Conservation (phyloP, 2,888 invertebrate genomes). For the Plebejus melissa region DNA sequence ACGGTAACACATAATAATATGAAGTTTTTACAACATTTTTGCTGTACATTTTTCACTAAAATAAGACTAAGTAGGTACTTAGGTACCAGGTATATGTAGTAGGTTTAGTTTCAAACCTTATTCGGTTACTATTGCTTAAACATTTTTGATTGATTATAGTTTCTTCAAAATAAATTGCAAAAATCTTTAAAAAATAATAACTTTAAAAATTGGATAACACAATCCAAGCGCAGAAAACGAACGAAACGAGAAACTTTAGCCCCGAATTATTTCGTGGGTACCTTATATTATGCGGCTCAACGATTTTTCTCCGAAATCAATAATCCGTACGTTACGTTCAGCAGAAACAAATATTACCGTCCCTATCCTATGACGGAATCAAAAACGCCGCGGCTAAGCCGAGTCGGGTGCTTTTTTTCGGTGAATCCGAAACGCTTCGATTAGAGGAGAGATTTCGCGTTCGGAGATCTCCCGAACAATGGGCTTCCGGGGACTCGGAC, state of each 20-base stretch:
- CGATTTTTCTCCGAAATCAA: slow-evolving; percentile 71
- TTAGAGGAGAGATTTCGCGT: slow-evolving; percentile 67
- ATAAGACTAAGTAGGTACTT: no score
- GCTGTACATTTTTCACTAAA: no score
- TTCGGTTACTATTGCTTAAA: no score
- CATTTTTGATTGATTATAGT: no score
- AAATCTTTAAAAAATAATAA: no score
- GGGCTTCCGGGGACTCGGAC: slow-evolving; percentile 63
- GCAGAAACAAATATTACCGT: slow-evolving; percentile 65
- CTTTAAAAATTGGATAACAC: no score
- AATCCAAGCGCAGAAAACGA: background rate
- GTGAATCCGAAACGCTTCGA: slow-evolving; percentile 70
- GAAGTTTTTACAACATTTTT: background rate
- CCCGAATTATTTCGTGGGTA: slow-evolving; percentile 52
- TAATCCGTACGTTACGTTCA: slow-evolving; percentile 64
- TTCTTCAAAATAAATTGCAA: no score
- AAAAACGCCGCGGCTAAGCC: slow-evolving; percentile 71
- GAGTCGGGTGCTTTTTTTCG: slow-evolving; percentile 59
- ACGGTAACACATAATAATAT: background rate
- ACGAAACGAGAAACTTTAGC: background rate
- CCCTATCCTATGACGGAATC: slow-evolving; percentile 53
- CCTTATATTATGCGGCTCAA: slow-evolving; percentile 60
- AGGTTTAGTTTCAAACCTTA: no score
- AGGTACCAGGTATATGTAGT: no score
- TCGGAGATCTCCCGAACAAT: slow-evolving; percentile 59